Conservation (phyloP, 2,888 invertebrate genomes). For the Theretra japonica region DNA sequence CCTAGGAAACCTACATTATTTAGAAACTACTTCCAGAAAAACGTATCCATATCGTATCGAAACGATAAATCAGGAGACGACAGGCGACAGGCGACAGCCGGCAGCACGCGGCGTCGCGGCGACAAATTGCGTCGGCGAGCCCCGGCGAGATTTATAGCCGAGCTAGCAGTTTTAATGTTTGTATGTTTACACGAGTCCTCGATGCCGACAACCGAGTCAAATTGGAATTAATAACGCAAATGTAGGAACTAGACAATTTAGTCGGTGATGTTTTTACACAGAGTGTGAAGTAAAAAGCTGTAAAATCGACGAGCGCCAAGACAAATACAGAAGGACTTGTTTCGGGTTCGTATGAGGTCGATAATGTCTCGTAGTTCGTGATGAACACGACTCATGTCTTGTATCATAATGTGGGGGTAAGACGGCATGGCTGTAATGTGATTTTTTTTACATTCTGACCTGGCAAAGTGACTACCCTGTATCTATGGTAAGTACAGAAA, state of each 20-base stretch:
- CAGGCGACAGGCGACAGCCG: conserved; percentile 17
- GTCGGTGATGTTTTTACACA: background rate
- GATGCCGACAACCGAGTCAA: background rate
- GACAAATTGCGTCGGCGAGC: conserved; percentile 16
- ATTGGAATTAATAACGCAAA: background rate
- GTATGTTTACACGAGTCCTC: conserved; percentile 9
- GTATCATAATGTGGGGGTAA: no score
- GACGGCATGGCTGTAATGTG: no score
- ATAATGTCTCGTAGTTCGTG: no score
- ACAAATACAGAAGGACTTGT: no score
- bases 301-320: no score
- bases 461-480: no score
- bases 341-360: background rate
- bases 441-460: no score
- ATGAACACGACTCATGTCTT: no score
- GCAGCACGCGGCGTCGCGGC: background rate
- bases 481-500: no score
- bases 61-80: conserved; percentile 3
- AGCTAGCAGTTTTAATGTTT: conserved; percentile 7
- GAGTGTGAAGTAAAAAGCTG: no score
- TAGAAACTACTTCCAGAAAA: background rate
- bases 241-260: background rate
- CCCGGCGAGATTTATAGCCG: conserved; percentile 11
- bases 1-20: no score
- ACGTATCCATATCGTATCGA: background rate